Percentiles rank a stretch among this genome's conserved stretches.
These are phyloP conservation scores for Cossypha polioptera DNA, from an alignment of 2,797 vertebrate species.

Conservation along the genomic window DNA sequence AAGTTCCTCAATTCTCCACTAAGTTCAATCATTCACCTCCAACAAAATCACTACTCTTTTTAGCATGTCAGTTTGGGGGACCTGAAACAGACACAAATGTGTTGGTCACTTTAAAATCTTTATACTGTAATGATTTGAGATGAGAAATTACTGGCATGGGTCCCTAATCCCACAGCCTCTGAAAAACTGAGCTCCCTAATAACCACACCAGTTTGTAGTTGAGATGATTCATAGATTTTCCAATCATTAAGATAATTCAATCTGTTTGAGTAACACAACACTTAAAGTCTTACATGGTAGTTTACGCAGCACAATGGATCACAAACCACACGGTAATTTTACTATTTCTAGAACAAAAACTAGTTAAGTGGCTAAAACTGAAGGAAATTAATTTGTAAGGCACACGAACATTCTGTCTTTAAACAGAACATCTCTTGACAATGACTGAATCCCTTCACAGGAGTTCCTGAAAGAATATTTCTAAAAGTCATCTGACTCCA, in stretches of 20 bases:
- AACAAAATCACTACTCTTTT: neutral
- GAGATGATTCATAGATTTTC: conserved; percentile 56
- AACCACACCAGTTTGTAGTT: conserved; percentile 4
- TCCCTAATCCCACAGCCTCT: neutral
- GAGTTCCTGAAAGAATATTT: neutral
- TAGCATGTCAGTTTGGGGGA: neutral
- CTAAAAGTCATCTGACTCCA: neutral
- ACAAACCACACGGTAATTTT: neutral
- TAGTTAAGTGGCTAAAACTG: neutral
- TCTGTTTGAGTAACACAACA: conserved; percentile 28
- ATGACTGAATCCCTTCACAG: neutral
- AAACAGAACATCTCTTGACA: neutral
- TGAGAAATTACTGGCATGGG: neutral
- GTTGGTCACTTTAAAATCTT: neutral
- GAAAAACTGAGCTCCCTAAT: neutral
- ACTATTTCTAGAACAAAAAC: conserved; percentile 50
- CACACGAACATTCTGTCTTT: neutral
- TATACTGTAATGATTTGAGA: neutral
- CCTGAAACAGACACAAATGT: neutral
- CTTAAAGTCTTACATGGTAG: neutral
- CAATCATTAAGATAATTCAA: conserved; percentile 30
- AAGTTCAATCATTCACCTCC: neutral
- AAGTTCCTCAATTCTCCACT: neutral
- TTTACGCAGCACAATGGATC: conserved; percentile 12
- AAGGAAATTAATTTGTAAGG: neutral